Percentiles rank a stretch among this genome's conserved stretches.
phyloP scores from a whole-genome alignment of 2,113 vertebrate species.

The Amazona vittata region DNA sequence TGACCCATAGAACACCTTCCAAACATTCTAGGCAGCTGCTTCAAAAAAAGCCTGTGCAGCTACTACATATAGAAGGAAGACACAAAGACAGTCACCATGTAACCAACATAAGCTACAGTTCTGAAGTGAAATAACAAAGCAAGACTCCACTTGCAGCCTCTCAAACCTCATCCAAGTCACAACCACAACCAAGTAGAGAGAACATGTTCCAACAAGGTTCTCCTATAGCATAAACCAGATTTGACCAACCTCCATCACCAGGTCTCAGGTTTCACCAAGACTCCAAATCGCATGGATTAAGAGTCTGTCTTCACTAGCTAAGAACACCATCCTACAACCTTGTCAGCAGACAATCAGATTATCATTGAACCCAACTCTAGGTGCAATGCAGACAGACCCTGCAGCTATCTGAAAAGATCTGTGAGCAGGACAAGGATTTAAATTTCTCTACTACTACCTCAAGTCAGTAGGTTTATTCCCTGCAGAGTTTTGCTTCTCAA shows the following conservation, averaged over 20 bases:
- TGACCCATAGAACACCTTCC: background rate
- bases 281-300: background rate
- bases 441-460: background rate
- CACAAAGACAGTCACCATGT: accelerated
- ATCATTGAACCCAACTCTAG: background rate
- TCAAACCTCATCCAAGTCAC: background rate
- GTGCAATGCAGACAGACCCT: background rate
- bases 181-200: background rate
- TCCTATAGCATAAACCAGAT: background rate
- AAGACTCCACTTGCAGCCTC: background rate
- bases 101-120: background rate
- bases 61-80: background rate
- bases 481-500: background rate
- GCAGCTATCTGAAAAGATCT: background rate
- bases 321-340: background rate
- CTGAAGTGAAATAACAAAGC: background rate
- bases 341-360: background rate
- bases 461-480: background rate
- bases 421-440: background rate
- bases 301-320: background rate
- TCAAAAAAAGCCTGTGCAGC: background rate
- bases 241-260: background rate
- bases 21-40: background rate
- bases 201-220: background rate
- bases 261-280: background rate